A percentile compares a stretch with the other conserved stretches of the same genome.
These are phyloP conservation scores for Rhinichthys osculus DNA, from an alignment of 2,797 vertebrate genomes.

Conservation along the genomic window DNA sequence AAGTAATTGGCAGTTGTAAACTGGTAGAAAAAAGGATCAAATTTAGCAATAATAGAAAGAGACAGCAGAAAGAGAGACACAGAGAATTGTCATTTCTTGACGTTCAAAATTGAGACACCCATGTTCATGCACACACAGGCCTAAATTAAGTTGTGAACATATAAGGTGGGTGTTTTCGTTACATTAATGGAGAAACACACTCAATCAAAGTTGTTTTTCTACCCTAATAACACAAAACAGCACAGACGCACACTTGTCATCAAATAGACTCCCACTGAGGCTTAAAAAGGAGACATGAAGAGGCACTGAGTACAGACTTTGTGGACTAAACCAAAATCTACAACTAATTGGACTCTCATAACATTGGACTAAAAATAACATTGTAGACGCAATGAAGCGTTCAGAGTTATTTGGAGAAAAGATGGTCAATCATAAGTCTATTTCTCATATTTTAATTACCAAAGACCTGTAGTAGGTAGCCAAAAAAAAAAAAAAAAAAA, in stretches of 20 bases:
- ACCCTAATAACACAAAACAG: conserved; percentile 42
- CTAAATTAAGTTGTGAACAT: conserved; percentile 23
- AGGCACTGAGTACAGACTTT: conserved; percentile 25
- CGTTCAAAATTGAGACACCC: background rate
- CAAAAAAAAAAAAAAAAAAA: background rate
- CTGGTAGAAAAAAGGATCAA: conserved; percentile 21
- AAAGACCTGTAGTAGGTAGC: background rate
- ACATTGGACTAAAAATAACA: conserved; percentile 37
- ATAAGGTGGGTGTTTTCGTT: conserved; percentile 24
- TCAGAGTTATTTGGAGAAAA: conserved; percentile 39
- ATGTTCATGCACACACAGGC: conserved; percentile 2
- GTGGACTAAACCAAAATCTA: conserved; percentile 35
- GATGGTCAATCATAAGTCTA: background rate
- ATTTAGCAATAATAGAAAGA: conserved; percentile 24
- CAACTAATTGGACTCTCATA: conserved; percentile 25
- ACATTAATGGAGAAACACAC: conserved; percentile 26
- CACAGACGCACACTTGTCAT: conserved; percentile 43
- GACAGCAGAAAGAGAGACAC: conserved; percentile 17
- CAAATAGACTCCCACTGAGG: conserved; percentile 35
- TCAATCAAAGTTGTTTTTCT: conserved; percentile 45
- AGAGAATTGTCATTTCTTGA: conserved; percentile 14
- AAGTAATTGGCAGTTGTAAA: conserved; percentile 49
- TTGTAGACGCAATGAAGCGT: conserved; percentile 31
- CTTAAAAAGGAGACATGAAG: conserved; percentile 21
- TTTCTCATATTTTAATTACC: background rate